A percentile compares a stretch with the other conserved stretches of the same genome.
Conservation (phyloP, 2,888 invertebrate species). For the Gymnoscelis rufifasciata region DNA sequence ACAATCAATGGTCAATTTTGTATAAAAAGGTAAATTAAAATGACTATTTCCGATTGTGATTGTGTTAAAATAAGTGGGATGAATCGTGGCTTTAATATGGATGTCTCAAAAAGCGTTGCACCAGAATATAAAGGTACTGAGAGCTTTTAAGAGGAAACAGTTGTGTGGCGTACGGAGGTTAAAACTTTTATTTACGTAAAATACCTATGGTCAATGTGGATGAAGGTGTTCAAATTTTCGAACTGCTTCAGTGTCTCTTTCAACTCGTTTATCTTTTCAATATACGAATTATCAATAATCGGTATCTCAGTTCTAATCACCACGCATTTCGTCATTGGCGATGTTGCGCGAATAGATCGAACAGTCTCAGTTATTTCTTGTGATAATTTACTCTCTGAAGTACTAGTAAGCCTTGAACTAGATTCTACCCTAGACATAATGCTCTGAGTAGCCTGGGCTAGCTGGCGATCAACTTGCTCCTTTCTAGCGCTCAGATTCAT, state of each 20-base stretch:
- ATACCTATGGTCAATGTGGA: constrained; percentile 84
- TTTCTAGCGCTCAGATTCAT: constrained; percentile 48
- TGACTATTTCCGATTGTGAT: no score
- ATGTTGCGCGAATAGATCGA: constrained; percentile 47
- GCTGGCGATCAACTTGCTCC: constrained; percentile 40
- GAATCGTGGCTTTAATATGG: no score
- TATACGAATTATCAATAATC: constrained; percentile 75
- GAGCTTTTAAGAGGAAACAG: no score
- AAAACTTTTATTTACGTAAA: no score
- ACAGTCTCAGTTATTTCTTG: constrained; percentile 49
- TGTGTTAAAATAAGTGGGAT: no score
- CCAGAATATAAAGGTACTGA: no score
- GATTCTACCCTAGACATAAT: constrained; percentile 39
- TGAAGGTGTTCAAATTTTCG: constrained; percentile 78
- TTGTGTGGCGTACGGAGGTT: no score
- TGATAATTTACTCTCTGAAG: constrained; percentile 41
- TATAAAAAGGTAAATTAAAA: no score
- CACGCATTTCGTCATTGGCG: constrained; percentile 53
- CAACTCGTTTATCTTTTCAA: constrained; percentile 79
- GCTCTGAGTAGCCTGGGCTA: constrained; percentile 40
- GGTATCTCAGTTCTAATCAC: constrained; percentile 60
- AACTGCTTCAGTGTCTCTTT: constrained; percentile 82
- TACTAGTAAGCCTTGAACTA: constrained; percentile 37
- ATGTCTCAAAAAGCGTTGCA: no score
- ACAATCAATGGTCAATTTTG: not conserved